Conservation (phyloP, 2,888 invertebrate species). For the Dusona sp. region DNA sequence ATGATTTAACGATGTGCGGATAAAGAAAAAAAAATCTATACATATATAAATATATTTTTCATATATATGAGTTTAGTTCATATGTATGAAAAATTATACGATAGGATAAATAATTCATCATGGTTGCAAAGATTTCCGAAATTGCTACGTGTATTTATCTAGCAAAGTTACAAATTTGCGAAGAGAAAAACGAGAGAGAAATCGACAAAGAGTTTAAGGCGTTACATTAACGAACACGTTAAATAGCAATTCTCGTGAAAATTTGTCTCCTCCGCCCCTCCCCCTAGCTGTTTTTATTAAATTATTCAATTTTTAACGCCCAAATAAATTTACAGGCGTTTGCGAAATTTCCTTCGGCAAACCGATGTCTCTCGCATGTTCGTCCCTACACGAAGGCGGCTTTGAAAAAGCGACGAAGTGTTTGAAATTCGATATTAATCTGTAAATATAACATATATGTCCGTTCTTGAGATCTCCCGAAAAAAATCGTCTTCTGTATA, state of each 20-base stretch:
- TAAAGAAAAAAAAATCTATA: conserved; percentile 19
- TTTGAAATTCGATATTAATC: conserved; percentile 40
- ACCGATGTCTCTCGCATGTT: conserved; percentile 1
- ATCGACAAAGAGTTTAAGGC: background rate
- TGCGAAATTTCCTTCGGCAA: conserved; percentile 43
- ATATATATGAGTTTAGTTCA: conserved; percentile 31
- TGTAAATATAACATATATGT: conserved; percentile 56
- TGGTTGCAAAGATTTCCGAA: conserved; percentile 48
- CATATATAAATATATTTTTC: conserved; percentile 28
- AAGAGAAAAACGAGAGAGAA: conserved; percentile 8
- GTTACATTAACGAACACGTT: background rate
- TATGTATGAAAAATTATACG: conserved; percentile 42
- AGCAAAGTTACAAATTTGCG: conserved; percentile 29
- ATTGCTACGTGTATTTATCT: conserved; percentile 38
- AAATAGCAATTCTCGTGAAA: conserved; percentile 44
- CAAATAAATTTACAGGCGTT: conserved; percentile 22
- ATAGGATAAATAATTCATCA: conserved; percentile 43
- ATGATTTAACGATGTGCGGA: conserved; percentile 72
- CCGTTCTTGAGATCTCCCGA: conserved; percentile 45
- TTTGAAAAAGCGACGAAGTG: conserved; percentile 20
- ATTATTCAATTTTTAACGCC: conserved; percentile 57
- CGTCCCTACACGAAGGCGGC: conserved; percentile 17
- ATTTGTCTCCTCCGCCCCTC: conserved; percentile 26
- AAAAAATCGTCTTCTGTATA: conserved; percentile 41
- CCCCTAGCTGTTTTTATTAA: conserved; percentile 46